These are phyloP conservation scores for Crotalus helleri DNA, from an alignment of 2,113 vertebrate genomes.

Conservation along the genomic window DNA sequence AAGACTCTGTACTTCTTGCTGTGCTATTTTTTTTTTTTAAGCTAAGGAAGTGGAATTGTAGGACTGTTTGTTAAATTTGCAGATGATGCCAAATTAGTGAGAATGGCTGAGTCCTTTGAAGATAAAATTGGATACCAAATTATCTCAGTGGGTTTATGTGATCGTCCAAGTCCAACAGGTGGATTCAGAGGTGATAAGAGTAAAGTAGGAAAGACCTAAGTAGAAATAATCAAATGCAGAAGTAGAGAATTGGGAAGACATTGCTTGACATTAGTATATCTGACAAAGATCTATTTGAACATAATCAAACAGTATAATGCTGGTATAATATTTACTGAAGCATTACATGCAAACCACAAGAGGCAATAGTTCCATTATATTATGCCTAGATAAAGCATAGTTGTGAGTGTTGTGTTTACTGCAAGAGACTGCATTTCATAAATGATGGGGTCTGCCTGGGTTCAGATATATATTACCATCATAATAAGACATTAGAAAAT, in stretches of 20 bases:
- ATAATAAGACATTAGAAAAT: background rate
- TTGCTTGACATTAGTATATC: background rate
- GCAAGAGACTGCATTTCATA: background rate
- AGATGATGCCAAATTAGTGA: background rate
- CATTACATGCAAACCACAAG: background rate
- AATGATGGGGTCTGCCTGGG: background rate
- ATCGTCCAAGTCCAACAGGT: background rate
- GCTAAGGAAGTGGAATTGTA: background rate
- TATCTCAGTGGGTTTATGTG: background rate
- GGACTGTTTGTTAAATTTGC: background rate
- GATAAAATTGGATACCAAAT: background rate
- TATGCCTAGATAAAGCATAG: background rate
- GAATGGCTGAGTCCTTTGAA: no score
- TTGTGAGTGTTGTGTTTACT: background rate
- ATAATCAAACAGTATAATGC: background rate
- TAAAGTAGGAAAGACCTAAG: background rate
- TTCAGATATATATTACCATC: background rate
- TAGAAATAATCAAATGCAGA: background rate
- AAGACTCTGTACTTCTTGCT: no score
- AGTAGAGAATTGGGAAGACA: background rate
- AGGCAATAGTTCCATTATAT: background rate
- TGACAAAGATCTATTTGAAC: background rate
- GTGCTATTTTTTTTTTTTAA: no score
- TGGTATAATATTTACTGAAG: background rate
- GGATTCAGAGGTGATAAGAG: background rate